Evolutionary conservation across 2,797 vertebrate genomes (phyloP), one percentile per base, ranked within the genome.

Genomic region (Gallinago stenura): DNA sequence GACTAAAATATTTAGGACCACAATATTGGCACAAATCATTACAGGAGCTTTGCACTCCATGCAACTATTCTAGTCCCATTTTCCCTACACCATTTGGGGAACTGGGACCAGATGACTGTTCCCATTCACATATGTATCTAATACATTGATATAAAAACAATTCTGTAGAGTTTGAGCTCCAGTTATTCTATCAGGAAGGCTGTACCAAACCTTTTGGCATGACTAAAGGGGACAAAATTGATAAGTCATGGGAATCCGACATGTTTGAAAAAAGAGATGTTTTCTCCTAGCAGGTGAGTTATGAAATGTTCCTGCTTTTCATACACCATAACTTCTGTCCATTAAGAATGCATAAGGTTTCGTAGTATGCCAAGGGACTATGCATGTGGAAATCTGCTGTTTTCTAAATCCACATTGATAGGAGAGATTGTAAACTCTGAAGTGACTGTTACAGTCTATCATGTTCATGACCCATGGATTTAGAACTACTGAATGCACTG

Each of bases 251-350:
- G 7, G 61, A 8, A 69, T 28, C 14, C 31, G 16, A 58, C 20
- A 0, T 5, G 1, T 61, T 78, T 64, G 7, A 41, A 91, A 76
- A 39, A 19, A 41, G 8, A 15, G 1, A 3, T 12, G 1, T 5
- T 37, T 58, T 62, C 48, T 39, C 6, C 4, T 50, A 46, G 15
- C 12, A 19, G 3, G 2, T 25, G 14, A 76, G 66, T 37, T 73
- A 58, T 31, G 37, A 62, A 53, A n/a, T 37, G 1, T 41, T 70
- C 13, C 9, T 62, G 9, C 2, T 93, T 93, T 95, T 56, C 18
- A 35, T n/a, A 25, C 5, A 53, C 2, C 2, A 4, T 33, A 28
- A 30, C 17, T 73, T 87, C 41, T 66, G 10, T 26, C 13, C 17
- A 22, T 58, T 66, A 58, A 71, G 51, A 45, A 50, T n/a, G 2